Conservation (phyloP, 1,140 invertebrate species). For the Bombus haemorrhoidalis region DNA sequence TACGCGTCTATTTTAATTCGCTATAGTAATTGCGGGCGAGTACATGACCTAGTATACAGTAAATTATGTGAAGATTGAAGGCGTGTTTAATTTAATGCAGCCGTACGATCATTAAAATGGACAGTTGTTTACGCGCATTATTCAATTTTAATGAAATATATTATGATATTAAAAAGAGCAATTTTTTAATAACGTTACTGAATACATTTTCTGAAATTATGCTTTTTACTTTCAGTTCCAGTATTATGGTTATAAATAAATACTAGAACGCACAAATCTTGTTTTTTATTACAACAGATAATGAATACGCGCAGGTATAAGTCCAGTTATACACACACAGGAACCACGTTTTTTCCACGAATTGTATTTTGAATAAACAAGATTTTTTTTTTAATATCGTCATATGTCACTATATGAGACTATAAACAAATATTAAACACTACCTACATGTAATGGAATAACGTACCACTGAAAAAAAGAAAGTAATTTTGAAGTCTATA, state of each 20-base stretch:
- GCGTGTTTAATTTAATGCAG: constrained; percentile 60
- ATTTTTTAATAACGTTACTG: background rate
- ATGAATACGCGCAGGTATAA: constrained; percentile 53
- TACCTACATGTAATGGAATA: constrained; percentile 60
- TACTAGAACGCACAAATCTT: background rate
- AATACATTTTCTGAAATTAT: constrained; percentile 18
- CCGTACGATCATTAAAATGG: constrained; percentile 46
- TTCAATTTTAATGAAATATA: background rate
- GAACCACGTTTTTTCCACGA: constrained; percentile 41
- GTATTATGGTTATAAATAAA: constrained; percentile 6
- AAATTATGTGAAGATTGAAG: constrained; percentile 66
- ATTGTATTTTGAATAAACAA: constrained; percentile 40
- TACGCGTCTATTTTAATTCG: constrained; percentile 65
- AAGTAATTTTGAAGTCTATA: constrained; percentile 29
- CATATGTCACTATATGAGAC: constrained; percentile 32
- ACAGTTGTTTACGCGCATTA: constrained; percentile 48
- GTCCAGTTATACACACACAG: constrained; percentile 50
- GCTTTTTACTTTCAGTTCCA: constrained; percentile 32
- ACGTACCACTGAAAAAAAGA: constrained; percentile 21
- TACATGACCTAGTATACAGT: constrained; percentile 61
- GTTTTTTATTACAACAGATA: constrained; percentile 44
- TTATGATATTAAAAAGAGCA: constrained; percentile 1
- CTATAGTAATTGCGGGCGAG: constrained; percentile 64
- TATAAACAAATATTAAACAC: constrained; percentile 51
- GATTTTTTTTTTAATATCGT: constrained; percentile 43